These are phyloP conservation scores for Porites rus DNA, from an alignment of 92 coral and sea anemone genomes.

Conservation along the genomic window DNA sequence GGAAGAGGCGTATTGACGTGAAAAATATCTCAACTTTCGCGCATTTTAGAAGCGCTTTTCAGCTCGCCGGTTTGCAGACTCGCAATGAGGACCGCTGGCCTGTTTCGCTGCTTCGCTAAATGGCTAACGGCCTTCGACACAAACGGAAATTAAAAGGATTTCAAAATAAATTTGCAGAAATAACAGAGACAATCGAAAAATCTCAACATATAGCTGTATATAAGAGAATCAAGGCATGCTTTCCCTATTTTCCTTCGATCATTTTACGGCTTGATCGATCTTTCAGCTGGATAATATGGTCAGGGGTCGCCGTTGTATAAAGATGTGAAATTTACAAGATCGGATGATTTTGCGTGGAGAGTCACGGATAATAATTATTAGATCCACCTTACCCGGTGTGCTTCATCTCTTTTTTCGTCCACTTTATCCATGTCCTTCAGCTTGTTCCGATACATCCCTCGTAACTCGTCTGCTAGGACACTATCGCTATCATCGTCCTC, in stretches of 20 bases:
- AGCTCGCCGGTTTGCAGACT: no score
- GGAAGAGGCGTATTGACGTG: neutral
- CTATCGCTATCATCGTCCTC: conserved; percentile 81
- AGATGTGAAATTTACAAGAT: conserved; percentile 1
- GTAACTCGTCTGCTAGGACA: conserved; percentile 86
- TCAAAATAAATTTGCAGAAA: neutral
- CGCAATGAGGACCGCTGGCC: conserved; percentile 42
- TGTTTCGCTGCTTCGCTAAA: neutral
- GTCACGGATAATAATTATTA: neutral
- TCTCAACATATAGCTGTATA: neutral
- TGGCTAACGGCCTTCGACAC: conserved; percentile 32
- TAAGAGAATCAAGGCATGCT: neutral
- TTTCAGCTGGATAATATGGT: neutral
- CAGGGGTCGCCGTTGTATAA: neutral
- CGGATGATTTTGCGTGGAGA: neutral
- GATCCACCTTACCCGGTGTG: conserved; percentile 74
- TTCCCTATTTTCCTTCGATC: neutral
- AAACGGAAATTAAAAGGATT: neutral
- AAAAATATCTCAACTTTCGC: neutral
- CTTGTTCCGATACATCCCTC: conserved; percentile 84
- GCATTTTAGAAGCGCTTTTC: no score
- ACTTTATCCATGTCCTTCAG: conserved; percentile 89
- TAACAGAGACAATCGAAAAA: neutral
- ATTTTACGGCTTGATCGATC: neutral
- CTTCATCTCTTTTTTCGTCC: conserved; percentile 85